phyloP scores from a whole-genome alignment of 2,888 invertebrate genomes.

The Ditula angustiorana region DNA sequence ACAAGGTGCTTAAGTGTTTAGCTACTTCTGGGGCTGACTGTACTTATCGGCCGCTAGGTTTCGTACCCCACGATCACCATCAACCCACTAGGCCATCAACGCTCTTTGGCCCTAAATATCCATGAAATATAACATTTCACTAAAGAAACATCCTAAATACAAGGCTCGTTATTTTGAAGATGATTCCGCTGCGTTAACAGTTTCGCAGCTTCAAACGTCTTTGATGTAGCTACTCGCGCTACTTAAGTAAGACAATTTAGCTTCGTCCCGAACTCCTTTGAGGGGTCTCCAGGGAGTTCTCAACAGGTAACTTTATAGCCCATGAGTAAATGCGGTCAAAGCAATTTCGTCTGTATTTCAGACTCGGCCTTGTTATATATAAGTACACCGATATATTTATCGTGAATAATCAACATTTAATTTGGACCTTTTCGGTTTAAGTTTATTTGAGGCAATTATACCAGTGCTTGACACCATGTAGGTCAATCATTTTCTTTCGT shows the following conservation, averaged over 20 bases:
- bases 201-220: conserved; percentile 46
- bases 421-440: conserved; percentile 21
- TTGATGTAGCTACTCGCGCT: conserved; percentile 61
- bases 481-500: too few relatives aligned
- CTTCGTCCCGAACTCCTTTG: conserved; percentile 68
- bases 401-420: conserved; percentile 54
- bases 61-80: too few relatives aligned
- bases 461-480: too few relatives aligned
- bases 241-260: conserved; percentile 71
- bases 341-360: conserved; percentile 64
- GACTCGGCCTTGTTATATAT: conserved; percentile 57
- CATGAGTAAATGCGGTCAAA: conserved; percentile 73
- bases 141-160: neutral
- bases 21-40: too few relatives aligned
- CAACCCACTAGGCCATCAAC: too few relatives aligned
- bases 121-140: neutral
- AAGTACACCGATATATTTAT: conserved; percentile 62
- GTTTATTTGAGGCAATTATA: too few relatives aligned
- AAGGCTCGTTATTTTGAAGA: conserved; percentile 18
- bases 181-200: conserved; percentile 31
- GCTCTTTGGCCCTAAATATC: too few relatives aligned
- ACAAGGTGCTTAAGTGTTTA: too few relatives aligned
- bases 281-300: conserved; percentile 61
- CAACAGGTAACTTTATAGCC: conserved; percentile 77
- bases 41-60: too few relatives aligned